phyloP scores from a whole-genome alignment of 2,113 vertebrate genomes.

The Thalassoma bifasciatum region DNA sequence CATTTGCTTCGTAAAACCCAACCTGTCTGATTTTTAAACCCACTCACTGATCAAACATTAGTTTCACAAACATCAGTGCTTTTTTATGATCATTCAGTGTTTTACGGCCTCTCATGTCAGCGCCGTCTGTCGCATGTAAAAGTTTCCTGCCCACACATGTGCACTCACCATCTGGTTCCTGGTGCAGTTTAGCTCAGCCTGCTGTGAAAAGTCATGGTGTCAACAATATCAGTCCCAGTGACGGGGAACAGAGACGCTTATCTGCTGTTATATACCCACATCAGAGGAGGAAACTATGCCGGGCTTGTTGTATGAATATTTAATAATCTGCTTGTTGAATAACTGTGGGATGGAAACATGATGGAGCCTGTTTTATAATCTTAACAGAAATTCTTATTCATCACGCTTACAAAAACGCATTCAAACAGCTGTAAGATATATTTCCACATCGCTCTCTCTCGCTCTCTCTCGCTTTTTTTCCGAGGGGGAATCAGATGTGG shows the following conservation, averaged over 20 bases:
- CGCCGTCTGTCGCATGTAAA: not conserved
- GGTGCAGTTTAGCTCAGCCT: slow-evolving; percentile 16
- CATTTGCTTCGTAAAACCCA: not conserved
- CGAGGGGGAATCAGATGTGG: slow-evolving; percentile 56
- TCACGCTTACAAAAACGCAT: slow-evolving; percentile 44
- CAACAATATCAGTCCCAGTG: slow-evolving; percentile 9
- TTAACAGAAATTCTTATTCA: slow-evolving; percentile 38
- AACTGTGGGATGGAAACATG: not conserved
- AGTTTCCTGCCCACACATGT: not conserved
- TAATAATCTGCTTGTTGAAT: not conserved
- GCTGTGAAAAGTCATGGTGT: slow-evolving; percentile 33
- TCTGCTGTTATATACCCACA: slow-evolving; percentile 19
- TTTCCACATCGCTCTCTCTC: slow-evolving; percentile 45
- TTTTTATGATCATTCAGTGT: not conserved
- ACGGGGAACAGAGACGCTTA: slow-evolving; percentile 21
- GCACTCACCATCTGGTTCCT: slow-evolving; percentile 36
- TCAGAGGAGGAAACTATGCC: slow-evolving; percentile 2
- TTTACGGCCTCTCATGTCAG: not conserved
- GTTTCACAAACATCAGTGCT: not conserved
- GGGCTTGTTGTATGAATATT: not conserved
- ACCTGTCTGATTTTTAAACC: not conserved
- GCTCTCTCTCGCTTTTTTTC: slow-evolving; percentile 63
- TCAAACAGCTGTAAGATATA: slow-evolving; percentile 47
- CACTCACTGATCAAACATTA: not conserved
- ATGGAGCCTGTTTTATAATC: not conserved